Evolutionary conservation across 2,113 vertebrate species (phyloP).

Genomic region (Carollia perspicillata): DNA sequence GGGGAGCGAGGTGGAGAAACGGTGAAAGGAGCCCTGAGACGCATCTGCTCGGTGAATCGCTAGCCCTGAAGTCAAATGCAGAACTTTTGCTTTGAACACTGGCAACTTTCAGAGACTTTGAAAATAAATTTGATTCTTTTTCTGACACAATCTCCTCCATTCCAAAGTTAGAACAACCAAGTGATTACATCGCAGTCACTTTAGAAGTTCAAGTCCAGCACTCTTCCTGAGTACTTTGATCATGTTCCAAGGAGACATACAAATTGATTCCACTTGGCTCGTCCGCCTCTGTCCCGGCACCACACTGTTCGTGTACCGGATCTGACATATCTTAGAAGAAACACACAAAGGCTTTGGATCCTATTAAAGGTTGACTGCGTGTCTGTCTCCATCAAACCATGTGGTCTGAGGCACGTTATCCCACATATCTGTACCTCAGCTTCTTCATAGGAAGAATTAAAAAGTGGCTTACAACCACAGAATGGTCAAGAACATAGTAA

Average conservation of each 20-base stretch:
- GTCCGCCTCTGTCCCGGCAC: not conserved
- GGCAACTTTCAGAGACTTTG: slow-evolving; percentile 25
- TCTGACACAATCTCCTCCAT: slow-evolving; percentile 28
- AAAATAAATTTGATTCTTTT: slow-evolving; percentile 41
- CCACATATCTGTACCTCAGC: not conserved
- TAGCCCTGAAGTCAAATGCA: slow-evolving; percentile 24
- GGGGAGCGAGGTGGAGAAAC: not conserved
- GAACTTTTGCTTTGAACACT: slow-evolving; percentile 35
- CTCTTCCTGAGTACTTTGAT: slow-evolving; percentile 24
- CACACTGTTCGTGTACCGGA: not conserved
- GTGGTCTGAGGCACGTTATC: not conserved
- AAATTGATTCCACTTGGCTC: not conserved
- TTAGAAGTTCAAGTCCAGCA: slow-evolving; percentile 32
- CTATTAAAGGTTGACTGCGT: not conserved
- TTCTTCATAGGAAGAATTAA: not conserved
- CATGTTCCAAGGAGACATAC: slow-evolving; percentile 5
- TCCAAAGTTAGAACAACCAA: not conserved
- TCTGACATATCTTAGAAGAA: not conserved
- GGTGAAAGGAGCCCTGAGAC: not conserved
- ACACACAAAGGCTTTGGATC: not conserved
- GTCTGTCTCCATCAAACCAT: not conserved
- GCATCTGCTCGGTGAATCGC: not conserved
- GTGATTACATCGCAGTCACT: slow-evolving; percentile 25
- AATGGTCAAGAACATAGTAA: not conserved
- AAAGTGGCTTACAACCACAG: not conserved